A percentile compares a stretch with the other conserved stretches of the same genome.
phyloP scores from a whole-genome alignment of 2,797 vertebrate genomes.

The Liparis tanakae region DNA sequence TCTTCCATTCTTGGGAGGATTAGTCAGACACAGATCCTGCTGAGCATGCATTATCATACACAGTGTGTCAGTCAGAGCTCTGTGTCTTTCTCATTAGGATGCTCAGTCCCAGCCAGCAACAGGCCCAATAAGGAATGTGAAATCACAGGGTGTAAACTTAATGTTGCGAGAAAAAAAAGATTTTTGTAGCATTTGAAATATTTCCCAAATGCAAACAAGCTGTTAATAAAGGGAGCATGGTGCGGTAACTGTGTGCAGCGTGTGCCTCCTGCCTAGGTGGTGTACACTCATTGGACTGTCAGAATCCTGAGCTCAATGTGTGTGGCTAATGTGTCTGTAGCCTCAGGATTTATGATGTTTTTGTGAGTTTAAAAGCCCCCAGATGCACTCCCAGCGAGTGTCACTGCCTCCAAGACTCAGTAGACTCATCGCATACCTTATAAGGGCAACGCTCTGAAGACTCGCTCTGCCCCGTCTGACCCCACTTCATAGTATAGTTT shows the following conservation, averaged over 20 bases:
- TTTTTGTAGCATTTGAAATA: constrained; percentile 30
- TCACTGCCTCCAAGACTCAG: background rate
- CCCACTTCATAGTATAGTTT: background rate
- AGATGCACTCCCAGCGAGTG: background rate
- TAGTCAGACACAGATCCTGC: constrained; percentile 62
- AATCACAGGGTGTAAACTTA: constrained; percentile 27
- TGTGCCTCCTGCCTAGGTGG: background rate
- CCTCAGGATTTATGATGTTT: background rate
- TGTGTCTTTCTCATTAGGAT: constrained; percentile 35
- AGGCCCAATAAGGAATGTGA: constrained; percentile 28
- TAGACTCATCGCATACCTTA: constrained; percentile 5
- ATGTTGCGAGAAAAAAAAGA: background rate
- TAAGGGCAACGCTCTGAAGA: constrained; percentile 11
- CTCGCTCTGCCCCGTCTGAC: background rate
- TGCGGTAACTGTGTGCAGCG: constrained; percentile 26
- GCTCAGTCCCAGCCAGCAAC: constrained; percentile 31
- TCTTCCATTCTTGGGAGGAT: constrained; percentile 38
- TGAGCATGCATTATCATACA: constrained; percentile 52
- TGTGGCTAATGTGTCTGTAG: constrained; percentile 1
- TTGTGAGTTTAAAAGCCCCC: background rate
- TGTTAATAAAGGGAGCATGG: constrained; percentile 14
- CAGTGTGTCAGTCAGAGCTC: constrained; percentile 47
- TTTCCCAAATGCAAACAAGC: constrained; percentile 34
- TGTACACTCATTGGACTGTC: background rate
- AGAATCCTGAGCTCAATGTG: background rate